Evolutionary conservation across 2,888 invertebrate genomes (phyloP), one percentile per base, ranked within the genome.

Genomic region (Lithosia quadra): DNA sequence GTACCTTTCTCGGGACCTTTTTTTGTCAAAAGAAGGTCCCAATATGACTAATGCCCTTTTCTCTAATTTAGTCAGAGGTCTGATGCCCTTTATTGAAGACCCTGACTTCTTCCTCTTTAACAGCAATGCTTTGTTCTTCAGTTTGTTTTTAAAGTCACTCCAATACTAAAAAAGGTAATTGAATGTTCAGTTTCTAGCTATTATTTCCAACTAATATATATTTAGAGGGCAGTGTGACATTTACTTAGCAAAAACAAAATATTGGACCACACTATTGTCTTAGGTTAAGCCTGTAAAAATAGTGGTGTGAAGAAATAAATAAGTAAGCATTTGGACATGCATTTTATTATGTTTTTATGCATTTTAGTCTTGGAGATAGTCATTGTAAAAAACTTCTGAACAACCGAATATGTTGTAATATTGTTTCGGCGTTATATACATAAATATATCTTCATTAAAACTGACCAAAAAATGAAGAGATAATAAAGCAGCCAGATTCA

Each of bases 91-190:
- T 24, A 84, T 83, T 13, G 82, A 73, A 36, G 76, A 68, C 1
- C 86, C 86, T 9, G 78, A 70, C 63, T 86, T 87, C 63, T 79
- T 84, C 63, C 80, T 86, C 57, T 87, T 88, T 24, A 88, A 57
- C 9, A 87, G 69, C 53, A 76, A 84, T 0, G 88, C 76, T 82
- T 91, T 91, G 49, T 90, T 91, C 67, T 92, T 92, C 33, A 92
- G 71, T 78, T 92, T 92, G 67, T 89, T 91, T 71, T 92, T 92
- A 73, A 89, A 92, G 73, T 92, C 92, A 83, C 92, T 92, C 92
- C 92, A 92, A 62, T 91, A 91, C 92, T 92, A 76, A n/a, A 87
- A 86, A 22, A 56, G 33, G 24, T 63, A 65, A 22, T 22, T 39
- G 1, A 13, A 3, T 33, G 7, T 0, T 56, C 13, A 39, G 18